Evolutionary conservation across 2,888 invertebrate genomes (phyloP), one percentile per base, ranked within the genome.

Genomic region (Sarcophaga subvicina): DNA sequence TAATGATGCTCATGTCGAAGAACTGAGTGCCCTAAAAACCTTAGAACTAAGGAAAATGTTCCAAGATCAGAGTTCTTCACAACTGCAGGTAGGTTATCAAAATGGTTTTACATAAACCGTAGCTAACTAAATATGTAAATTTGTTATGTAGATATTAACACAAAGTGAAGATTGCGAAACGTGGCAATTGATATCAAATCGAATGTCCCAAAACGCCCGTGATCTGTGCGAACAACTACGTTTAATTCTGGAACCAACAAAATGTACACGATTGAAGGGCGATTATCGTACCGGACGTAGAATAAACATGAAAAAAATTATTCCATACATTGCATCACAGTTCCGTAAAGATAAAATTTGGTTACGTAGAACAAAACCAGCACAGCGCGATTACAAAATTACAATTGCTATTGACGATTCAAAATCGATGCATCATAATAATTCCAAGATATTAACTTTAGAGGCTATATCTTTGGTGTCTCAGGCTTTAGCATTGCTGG

Each of bases 261-360:
- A 98, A 90, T 97, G 98, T 0, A 97, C 98, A 0, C 95, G 98
- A 88, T 94, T 98, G 54, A 97, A 96, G 94, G 99, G 99, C 25
- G 99, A 99, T 93, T 99, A 98, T 93, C 95, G 99, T 76, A 99
- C 98, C 0, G 99, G 99, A 0, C 97, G 98, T 86, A 95, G 99
- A 10, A 97, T 99, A 76, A 99, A 99, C 94, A 99, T 99, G 99
- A 96, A 99, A 69, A 98, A 93, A 90, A 97, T 99, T 79, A 99
- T 99, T 91, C 98, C 99, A 0, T 99, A 99, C 94, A 98, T 99
- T 89, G 99, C 99, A 22, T 99, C 99, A 86, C 98, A 99, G 93
- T 99, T 99, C 94, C 95, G 99, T 67, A 99, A 99, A 93, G 99
- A 99, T 93, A 99, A 99, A 93, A 99, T 99, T 91, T 99, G 99